Conservation (phyloP, 1,140 invertebrate genomes). For the Hypothenemus hampei region DNA sequence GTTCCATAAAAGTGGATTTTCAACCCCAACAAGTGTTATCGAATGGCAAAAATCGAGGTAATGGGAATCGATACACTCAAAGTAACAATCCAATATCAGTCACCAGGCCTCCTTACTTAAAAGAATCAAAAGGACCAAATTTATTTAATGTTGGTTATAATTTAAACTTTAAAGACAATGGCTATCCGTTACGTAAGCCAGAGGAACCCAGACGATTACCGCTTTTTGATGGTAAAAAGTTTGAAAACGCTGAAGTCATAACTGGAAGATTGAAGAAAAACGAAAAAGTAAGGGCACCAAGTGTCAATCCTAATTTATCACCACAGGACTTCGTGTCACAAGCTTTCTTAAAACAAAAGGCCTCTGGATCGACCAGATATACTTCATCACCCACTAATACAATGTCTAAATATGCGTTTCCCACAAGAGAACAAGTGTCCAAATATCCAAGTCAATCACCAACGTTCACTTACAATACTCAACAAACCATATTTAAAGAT, state of each 20-base stretch:
- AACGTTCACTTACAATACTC: slow-evolving; percentile 5
- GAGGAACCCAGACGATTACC: not conserved
- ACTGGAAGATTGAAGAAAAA: slow-evolving; percentile 19
- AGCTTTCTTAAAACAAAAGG: not conserved
- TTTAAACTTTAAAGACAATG: slow-evolving; percentile 2
- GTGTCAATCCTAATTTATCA: not conserved
- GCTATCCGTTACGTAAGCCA: too few species aligned
- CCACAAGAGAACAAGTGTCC: not conserved
- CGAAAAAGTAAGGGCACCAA: slow-evolving; percentile 19
- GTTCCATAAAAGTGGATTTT: slow-evolving; percentile 13
- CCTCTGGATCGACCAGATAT: not conserved
- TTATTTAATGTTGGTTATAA: slow-evolving; percentile 20
- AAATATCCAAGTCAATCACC: not conserved
- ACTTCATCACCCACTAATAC: not conserved
- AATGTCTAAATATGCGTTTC: not conserved
- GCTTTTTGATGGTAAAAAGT: not conserved
- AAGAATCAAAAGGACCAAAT: not conserved
- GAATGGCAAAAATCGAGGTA: too few species aligned
- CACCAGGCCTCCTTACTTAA: not conserved
- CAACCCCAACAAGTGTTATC: not conserved
- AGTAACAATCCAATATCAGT: too few species aligned
- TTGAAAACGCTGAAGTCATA: slow-evolving; percentile 25
- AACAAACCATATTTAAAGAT: slow-evolving; percentile 13
- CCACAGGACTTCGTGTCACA: slow-evolving; percentile 2
- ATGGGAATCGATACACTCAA: too few species aligned